Percentiles rank a stretch among this genome's conserved stretches.
phyloP scores from a whole-genome alignment of 2,888 invertebrate species.

The Neoitamus cyanurus region DNA sequence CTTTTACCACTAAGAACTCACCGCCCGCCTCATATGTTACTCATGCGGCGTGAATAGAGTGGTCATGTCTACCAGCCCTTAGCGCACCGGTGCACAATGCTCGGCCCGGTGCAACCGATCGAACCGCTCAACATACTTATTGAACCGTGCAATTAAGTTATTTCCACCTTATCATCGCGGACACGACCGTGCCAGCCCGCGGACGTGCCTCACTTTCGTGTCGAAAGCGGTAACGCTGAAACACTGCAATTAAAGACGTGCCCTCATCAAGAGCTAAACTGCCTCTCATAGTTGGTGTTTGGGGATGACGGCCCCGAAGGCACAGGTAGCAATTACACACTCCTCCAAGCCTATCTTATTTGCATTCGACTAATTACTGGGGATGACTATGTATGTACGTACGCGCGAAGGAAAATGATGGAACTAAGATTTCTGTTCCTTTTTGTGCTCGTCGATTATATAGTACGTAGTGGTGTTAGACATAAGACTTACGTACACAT shows the following conservation, averaged over 20 bases:
- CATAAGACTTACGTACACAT: too few relatives aligned
- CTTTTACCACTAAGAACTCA: neutral
- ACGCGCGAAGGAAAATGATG: neutral
- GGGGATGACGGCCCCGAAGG: neutral
- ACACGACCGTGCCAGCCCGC: neutral
- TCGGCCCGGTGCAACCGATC: neutral
- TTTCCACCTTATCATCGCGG: slow-evolving; percentile 29
- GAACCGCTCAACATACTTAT: slow-evolving; percentile 20
- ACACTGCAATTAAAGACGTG: slow-evolving; percentile 53
- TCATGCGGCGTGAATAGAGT: neutral
- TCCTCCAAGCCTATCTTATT: neutral
- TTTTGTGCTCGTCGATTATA: too few relatives aligned
- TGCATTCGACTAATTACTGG: slow-evolving; percentile 30
- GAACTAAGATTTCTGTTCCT: neutral
- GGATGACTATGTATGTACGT: slow-evolving; percentile 32
- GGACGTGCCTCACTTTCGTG: slow-evolving; percentile 10
- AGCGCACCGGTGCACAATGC: neutral
- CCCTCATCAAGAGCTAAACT: slow-evolving; percentile 50
- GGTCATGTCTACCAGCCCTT: slow-evolving; percentile 2
- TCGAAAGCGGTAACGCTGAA: slow-evolving; percentile 48
- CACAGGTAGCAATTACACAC: slow-evolving; percentile 27
- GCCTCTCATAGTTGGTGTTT: slow-evolving; percentile 4
- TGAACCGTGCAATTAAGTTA: slow-evolving; percentile 45
- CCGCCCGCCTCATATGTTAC: neutral
- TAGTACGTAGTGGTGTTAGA: too few relatives aligned